phyloP scores from a whole-genome alignment of 35 echinoderm and acorn worm species.

The Chiridota heheva region DNA sequence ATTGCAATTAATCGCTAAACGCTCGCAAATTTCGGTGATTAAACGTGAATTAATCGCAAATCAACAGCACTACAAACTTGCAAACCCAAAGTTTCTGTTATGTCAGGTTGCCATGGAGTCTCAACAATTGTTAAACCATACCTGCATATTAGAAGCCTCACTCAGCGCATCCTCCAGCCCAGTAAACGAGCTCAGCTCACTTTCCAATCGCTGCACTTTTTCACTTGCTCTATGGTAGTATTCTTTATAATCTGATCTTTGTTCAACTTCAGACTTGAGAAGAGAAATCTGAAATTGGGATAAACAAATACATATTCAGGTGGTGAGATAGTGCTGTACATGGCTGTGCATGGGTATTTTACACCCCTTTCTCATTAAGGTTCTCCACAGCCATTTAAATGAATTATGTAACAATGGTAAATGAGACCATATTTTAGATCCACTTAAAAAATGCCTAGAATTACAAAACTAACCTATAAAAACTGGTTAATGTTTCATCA shows the following conservation, averaged over 20 bases:
- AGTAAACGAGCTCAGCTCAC: conserved; percentile 33
- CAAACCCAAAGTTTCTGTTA: too few species aligned
- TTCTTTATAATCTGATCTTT: conserved; percentile 55
- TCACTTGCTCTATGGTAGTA: conserved; percentile 52
- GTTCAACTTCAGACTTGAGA: conserved; percentile 35
- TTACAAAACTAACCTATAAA: background rate
- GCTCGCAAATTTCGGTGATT: too few species aligned
- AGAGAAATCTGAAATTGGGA: conserved; percentile 24
- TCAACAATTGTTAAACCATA: too few species aligned
- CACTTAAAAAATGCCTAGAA: background rate
- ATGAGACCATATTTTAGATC: background rate
- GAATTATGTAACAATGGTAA: background rate
- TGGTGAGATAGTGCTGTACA: background rate
- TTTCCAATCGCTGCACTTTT: conserved; percentile 31
- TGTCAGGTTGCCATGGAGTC: too few species aligned
- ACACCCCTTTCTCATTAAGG: background rate
- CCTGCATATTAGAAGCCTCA: conserved; percentile 58
- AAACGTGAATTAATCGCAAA: background rate
- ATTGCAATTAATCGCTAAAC: too few species aligned
- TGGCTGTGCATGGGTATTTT: background rate
- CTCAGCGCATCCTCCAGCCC: conserved; percentile 51
- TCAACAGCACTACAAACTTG: too few species aligned
- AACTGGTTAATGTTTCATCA: too few species aligned
- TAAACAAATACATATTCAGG: background rate
- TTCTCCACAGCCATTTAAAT: background rate